Base-by-base conservation (phyloP, 1,140 invertebrate species). In the Leptonema lineaticorne region DNA sequence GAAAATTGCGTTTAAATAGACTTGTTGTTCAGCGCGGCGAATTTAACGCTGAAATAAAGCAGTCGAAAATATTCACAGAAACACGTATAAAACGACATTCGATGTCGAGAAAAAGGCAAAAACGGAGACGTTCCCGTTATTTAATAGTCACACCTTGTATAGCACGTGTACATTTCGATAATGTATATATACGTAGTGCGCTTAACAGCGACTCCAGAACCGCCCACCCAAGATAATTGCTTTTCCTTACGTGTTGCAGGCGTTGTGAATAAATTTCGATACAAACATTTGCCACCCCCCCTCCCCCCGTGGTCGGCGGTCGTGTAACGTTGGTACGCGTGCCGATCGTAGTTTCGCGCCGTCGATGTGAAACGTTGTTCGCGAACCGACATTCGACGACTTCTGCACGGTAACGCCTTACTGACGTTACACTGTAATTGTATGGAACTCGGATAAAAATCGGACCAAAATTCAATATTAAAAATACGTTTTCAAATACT, bases 181-280 rank as follows among this genome's bases (percentile, higher is more conserved):
- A 41, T 41, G 37, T 41, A 11, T 41, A 11, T n/a, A n/a, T n/a
- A n/a, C n/a, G 37, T 41, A 41, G 37, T 41, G 37, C 16, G 37
- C 3, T n/a, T 16, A 41, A 41, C 37, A 41, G 37, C 37, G 16
- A 41, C 37, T 41, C 11, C 11, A 41, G 62, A 29, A 41, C 41
- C 62, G 62, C 62, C 62, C 62, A 50, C 45, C 46, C 62, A 64
- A 64, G 62, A 64, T 64, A 64, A 64, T 64, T 64, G 62, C 62
- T 64, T 64, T 64, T 64, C 62, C 62, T 64, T 64, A 64, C 62
- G 62, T 64, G 62, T 64, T 64, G 62, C 62, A 64, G 62, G 62
- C 45, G 45, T 64, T 30, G 62, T 64, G 62, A 64, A 64, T 64
- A 64, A 64, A 64, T 64, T 64, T 64, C 62, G 62, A 64, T 29